Base-by-base conservation (phyloP, 1,140 invertebrate species). In the Drosophila santomea region DNA sequence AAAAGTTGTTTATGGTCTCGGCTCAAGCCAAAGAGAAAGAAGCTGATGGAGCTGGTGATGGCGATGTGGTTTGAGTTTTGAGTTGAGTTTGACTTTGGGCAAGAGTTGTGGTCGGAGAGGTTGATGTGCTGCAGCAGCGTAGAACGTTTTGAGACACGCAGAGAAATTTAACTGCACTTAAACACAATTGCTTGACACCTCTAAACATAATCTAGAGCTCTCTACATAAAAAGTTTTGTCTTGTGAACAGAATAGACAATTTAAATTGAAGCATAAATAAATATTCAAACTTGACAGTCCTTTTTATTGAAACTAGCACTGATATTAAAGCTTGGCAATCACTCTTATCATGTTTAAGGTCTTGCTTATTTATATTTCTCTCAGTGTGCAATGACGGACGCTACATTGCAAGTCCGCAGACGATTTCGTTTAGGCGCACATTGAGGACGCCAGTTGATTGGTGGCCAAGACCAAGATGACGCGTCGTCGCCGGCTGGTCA, bases 1-100 rank as follows among this genome's bases (percentile, higher is more conserved):
- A 89, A 89, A 89, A 89, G 84, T 89, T 89, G 84, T 89, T 89
- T 89, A 89, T 74, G 84, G 75, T 69, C 58, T 77, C 38, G 55
- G 59, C 17, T 67, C 54, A 44, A n/a, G 64, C 35, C 75, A 80
- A 80, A 76, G 57, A 72, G 58, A 80, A 68, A 74, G 54, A 80
- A 76, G 60, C 48, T 44, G 57, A 72, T 56, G 74, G 54, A 63
- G 50, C 55, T 50, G 52, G 39, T 41, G 55, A 43, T 45, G 52
- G 59, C 43, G 69, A 28, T 44, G 15, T 8, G 51, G 11, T 39
- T 14, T 39, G 38, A 39, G 25, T 25, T 25, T n/a, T n/a, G n/a
- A n/a, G n/a, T n/a, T 25, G 25, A 72, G 71, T 8, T 41, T 43
- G 47, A 41, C 50, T 11, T 68, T 54, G 47, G 25, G 52, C n/a